These are phyloP conservation scores for Pycnomerus fuliginosus DNA, from an alignment of 2,888 invertebrate genomes.

Conservation along the genomic window DNA sequence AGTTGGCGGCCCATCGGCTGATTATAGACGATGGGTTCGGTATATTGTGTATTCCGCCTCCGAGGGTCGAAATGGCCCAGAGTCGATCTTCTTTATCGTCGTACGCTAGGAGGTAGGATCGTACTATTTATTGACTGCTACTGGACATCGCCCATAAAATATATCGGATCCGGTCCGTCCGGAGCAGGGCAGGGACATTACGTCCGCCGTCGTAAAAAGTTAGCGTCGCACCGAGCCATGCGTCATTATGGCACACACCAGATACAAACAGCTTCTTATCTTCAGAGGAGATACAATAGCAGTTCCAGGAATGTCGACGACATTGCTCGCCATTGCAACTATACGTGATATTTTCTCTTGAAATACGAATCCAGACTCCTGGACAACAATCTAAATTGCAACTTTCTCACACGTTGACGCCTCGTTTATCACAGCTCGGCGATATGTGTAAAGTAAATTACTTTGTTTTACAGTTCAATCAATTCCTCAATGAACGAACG, in stretches of 20 bases:
- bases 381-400: too few relatives aligned
- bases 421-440: too few relatives aligned
- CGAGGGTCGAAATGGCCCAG: slow-evolving; percentile 41
- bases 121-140: slow-evolving; percentile 54
- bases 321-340: slow-evolving; percentile 11
- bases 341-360: slow-evolving; percentile 27
- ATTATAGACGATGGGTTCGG: slow-evolving; percentile 40
- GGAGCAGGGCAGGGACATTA: slow-evolving; percentile 34
- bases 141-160: slow-evolving; percentile 55
- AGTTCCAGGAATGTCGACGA: slow-evolving; percentile 29
- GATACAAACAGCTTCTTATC: slow-evolving; percentile 48
- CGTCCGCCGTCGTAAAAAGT: slow-evolving; percentile 50
- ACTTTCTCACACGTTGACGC: too few relatives aligned
- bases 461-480: too few relatives aligned
- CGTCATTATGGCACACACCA: slow-evolving; percentile 51
- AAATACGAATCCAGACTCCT: slow-evolving; percentile 3
- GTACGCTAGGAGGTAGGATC: slow-evolving; percentile 42
- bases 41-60: slow-evolving; percentile 51
- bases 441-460: too few relatives aligned
- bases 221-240: slow-evolving; percentile 45
- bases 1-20: slow-evolving; percentile 41
- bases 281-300: slow-evolving; percentile 33
- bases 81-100: slow-evolving; percentile 41
- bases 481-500: too few relatives aligned
- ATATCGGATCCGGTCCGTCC: slow-evolving; percentile 51